A percentile compares a stretch with the other conserved stretches of the same genome.
These are phyloP conservation scores for Hypotaenidia okinawae DNA, from an alignment of 2,797 vertebrate genomes.

Conservation along the genomic window DNA sequence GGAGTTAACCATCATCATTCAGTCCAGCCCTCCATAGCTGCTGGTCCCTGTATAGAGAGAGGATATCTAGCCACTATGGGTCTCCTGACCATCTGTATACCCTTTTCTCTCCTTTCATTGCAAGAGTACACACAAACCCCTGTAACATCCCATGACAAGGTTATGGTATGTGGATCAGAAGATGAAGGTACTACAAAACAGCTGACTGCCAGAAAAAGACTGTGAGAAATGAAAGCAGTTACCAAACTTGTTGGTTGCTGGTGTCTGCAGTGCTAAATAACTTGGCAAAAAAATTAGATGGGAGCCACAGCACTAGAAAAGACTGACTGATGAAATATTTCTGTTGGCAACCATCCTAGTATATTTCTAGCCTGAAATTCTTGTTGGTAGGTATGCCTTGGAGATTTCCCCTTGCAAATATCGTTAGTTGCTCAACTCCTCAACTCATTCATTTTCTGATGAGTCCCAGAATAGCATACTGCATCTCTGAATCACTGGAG, in stretches of 20 bases:
- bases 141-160: not conserved
- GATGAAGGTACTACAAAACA: not conserved
- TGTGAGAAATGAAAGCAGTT: not conserved
- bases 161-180: not conserved
- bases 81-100: not conserved
- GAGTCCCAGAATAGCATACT: conserved; percentile 19
- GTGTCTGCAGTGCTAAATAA: conserved; percentile 7
- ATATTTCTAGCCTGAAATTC: conserved; percentile 43
- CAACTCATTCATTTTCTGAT: conserved; percentile 25
- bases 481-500: conserved; percentile 16
- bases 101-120: not conserved
- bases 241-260: conserved; percentile 1
- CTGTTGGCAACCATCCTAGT: conserved; percentile 29
- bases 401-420: conserved; percentile 47
- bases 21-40: not conserved
- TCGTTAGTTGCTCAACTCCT: conserved; percentile 37
- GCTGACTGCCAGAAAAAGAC: not conserved
- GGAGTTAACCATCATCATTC: not conserved
- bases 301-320: not conserved
- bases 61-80: not conserved
- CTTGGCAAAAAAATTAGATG: not conserved
- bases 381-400: conserved; percentile 37
- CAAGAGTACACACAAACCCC: not conserved
- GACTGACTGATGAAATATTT: conserved; percentile 48
- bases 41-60: not conserved